Evolutionary conservation across 2,888 invertebrate species (phyloP).

Genomic region (Dascillus cervinus): DNA sequence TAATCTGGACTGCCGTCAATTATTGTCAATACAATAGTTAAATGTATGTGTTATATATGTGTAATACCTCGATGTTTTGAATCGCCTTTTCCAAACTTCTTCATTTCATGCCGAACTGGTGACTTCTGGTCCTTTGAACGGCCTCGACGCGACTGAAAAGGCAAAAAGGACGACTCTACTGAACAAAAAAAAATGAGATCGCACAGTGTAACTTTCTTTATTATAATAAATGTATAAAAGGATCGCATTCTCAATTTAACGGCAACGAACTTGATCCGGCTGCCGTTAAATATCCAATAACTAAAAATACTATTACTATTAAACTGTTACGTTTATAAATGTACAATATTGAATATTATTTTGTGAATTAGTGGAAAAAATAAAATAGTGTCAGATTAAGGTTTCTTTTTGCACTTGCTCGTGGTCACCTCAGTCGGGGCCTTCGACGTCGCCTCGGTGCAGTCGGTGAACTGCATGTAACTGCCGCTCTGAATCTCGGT

Average conservation of each 20-base stretch:
- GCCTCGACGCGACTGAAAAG: constrained; percentile 8
- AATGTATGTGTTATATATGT: constrained; percentile 13
- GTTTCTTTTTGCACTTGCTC: not conserved
- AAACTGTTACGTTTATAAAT: constrained; percentile 30
- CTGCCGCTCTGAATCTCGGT: constrained; percentile 27
- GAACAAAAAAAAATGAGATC: too few species aligned
- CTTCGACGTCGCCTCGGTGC: too few species aligned
- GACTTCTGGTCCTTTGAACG: constrained; percentile 8
- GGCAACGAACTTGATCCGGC: too few species aligned
- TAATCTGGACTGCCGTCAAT: constrained; percentile 17
- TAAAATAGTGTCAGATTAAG: constrained; percentile 27
- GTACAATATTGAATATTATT: constrained; percentile 38
- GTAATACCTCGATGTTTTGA: too few species aligned
- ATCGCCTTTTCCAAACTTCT: too few species aligned
- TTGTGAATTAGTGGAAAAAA: constrained; percentile 41
- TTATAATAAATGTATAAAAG: too few species aligned
- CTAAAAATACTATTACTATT: constrained; percentile 10
- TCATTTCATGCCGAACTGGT: constrained; percentile 14
- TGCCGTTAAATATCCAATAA: too few species aligned
- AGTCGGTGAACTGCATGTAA: constrained; percentile 23
- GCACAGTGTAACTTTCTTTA: too few species aligned
- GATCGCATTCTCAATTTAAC: too few species aligned
- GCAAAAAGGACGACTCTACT: too few species aligned
- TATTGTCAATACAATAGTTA: constrained; percentile 12
- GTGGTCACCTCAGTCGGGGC: not conserved